Percentiles rank a stretch among this genome's conserved stretches.
Evolutionary conservation across 2,113 vertebrate genomes (phyloP).

Genomic region (Zosterops japonicus): DNA sequence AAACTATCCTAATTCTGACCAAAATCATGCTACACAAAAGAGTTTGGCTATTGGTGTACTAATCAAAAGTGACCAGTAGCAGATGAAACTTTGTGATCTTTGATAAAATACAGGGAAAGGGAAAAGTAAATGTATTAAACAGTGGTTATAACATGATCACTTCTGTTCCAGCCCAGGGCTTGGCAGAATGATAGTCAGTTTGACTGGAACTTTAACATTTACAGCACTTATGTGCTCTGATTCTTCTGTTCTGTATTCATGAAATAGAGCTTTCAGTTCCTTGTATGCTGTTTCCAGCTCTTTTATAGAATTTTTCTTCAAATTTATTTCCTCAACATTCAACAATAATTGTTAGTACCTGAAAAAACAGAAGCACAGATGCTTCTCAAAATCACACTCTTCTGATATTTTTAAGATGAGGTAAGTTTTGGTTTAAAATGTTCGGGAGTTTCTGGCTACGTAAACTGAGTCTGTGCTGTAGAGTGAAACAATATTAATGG

Average conservation of each 20-base stretch:
- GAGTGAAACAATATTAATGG: neutral
- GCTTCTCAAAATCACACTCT: neutral
- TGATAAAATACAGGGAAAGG: neutral
- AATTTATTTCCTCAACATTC: neutral
- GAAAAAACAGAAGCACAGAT: neutral
- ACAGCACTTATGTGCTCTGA: neutral
- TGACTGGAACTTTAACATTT: neutral
- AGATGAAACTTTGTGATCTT: neutral
- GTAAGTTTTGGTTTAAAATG: neutral
- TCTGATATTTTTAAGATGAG: neutral
- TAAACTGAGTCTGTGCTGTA: neutral
- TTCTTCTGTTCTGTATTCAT: neutral
- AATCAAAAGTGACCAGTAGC: neutral
- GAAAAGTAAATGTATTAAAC: neutral
- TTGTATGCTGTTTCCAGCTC: neutral
- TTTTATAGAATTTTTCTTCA: neutral
- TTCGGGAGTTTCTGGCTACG: fast-evolving
- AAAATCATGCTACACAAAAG: neutral
- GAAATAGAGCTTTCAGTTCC: neutral
- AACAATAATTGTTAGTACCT: neutral
- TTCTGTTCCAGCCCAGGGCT: neutral
- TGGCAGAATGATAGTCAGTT: neutral
- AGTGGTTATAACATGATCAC: neutral
- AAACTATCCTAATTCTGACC: neutral
- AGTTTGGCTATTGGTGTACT: neutral